phyloP scores from a whole-genome alignment of 2,113 vertebrate species.

The Machaerirhynchus nigripectus region DNA sequence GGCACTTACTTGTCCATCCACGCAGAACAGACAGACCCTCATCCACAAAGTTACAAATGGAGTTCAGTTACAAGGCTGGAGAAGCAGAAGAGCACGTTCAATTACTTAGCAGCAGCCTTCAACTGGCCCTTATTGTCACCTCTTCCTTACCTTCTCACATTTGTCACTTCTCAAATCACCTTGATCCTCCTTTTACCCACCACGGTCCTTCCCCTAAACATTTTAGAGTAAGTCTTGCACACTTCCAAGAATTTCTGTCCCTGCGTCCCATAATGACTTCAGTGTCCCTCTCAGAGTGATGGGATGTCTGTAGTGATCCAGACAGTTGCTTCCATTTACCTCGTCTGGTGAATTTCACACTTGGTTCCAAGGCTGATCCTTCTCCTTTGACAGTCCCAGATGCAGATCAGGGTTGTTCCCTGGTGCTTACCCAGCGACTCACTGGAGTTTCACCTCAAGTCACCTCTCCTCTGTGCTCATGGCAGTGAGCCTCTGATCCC shows the following conservation, averaged over 20 bases:
- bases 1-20: neutral
- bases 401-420: neutral
- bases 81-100: neutral
- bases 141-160: neutral
- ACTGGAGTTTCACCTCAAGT: neutral
- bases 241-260: neutral
- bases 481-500: neutral
- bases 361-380: neutral
- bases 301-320: neutral
- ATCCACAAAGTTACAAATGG: neutral
- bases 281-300: neutral
- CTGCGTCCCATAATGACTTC: neutral
- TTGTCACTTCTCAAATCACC: neutral
- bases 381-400: neutral
- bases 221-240: neutral
- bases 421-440: neutral
- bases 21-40: neutral
- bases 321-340: neutral
- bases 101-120: neutral
- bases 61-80: neutral
- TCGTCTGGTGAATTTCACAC: neutral
- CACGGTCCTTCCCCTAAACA: neutral
- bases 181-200: neutral
- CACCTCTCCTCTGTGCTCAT: neutral
- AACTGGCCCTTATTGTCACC: neutral